Base-by-base conservation (phyloP, 2,113 vertebrate species). In the Lasiurus cinereus region DNA sequence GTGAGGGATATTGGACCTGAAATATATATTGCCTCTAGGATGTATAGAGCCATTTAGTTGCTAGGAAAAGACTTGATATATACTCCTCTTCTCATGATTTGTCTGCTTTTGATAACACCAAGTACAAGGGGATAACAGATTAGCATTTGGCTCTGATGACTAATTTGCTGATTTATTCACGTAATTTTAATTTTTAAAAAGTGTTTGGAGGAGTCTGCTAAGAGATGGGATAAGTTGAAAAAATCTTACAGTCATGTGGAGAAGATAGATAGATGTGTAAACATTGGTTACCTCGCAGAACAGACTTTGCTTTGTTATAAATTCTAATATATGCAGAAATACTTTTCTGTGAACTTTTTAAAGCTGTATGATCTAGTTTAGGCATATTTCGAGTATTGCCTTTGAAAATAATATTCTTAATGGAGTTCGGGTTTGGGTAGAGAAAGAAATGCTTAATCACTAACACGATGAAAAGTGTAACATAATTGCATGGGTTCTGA, bases 161-260 rank as follows among this genome's bases (percentile, higher is more conserved):
- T 83, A 59, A 56, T 70, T 91, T 89, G 33, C 33, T 54, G 66
- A 91, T 56, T 84, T 87, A 69, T 62, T 82, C 36, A 79, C 79
- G 48, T 54, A 27, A 85, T 56, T 95, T 93, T 80, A 62, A 94
- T 72, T 91, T 94, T 72, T 24, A 64, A 56, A 82, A 94, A 85
- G 11, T 50, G 2, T 89, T 95, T 73, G 46, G 5, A 82, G 19
- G 29, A 64, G 15, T 96, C 9, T 96, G 7, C 5, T 66, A 54
- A 22, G 24, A 79, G 4, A 74, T 22, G 12, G 24, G 10, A 64
- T 72, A 13, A 73, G 83, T 13, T 29, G 12, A n/a, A 94, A 91
- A 14, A 82, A 69, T 83, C 12, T 46, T 54, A 62, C 1, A 9
- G 2, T 79, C 43, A 36, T 27, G 14, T 48, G 27, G 78, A 4